Evolutionary conservation across 2,888 invertebrate genomes (phyloP), one percentile per base, ranked within the genome.

Genomic region (Bruchidius siliquastri): DNA sequence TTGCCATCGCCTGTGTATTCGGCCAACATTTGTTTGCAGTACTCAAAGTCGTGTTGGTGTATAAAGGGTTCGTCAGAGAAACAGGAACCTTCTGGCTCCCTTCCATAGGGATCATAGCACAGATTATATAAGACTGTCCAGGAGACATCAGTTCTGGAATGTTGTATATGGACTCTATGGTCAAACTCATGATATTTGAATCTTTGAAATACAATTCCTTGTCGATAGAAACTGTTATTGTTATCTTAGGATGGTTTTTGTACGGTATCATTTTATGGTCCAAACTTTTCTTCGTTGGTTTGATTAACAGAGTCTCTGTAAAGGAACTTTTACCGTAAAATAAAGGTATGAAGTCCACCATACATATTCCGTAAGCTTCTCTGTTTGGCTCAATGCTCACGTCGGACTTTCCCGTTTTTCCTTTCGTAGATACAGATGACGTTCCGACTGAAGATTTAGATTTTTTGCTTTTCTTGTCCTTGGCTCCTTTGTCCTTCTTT

Each of bases 101-200:
- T 69, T 79, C 74, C 69, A 80, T 74, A 20, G 84, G 83, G 21
- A 84, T 26, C 68, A 79, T 74, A 10, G 78, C 79, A 72, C 82
- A 80, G 67, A 84, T 74, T 76, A 80, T 81, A 75, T 83, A 85
- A n/a, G 82, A 78, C 81, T 83, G 82, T 49, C 83, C 79, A 0
- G 76, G 72, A 72, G 80, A 77, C 76, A 85, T 77, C 4, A 79
- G 30, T 20, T 74, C 69, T 0, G 85, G 85, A 70, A 84, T 72
- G 77, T 86, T 86, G 75, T 83, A 85, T 75, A 86, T 81, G 0
- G 85, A 84, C 78, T 86, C 85, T 0, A 85, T 72, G 0, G 86
- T 85, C 49, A 85, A 76, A 73, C 81, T 80, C 10, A 85, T 66
- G 71, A 85, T 77, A 21, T 81, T 82, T 21, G 80, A 73, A 30